Conservation (phyloP, 2,113 vertebrate species). For the Charina bottae region DNA sequence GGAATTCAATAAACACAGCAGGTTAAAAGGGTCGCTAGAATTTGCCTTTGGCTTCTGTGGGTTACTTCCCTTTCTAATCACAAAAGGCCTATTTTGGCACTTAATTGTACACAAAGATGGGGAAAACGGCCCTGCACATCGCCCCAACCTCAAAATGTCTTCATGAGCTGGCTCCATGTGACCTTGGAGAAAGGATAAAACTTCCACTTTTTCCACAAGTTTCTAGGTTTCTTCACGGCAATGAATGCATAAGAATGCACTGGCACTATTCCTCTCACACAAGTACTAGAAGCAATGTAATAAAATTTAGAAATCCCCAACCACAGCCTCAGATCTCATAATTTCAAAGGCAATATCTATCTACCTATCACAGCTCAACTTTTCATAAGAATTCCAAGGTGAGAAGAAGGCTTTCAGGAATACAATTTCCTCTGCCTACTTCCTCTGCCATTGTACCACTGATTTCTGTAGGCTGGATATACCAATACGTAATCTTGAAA, state of each 20-base stretch:
- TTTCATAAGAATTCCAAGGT: neutral
- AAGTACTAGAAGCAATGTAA: neutral
- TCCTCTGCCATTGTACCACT: neutral
- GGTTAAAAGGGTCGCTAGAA: neutral
- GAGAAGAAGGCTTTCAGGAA: neutral
- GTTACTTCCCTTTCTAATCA: neutral
- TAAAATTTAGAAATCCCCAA: neutral
- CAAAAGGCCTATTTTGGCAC: neutral
- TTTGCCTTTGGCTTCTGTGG: neutral
- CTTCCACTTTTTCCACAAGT: neutral
- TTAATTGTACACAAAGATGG: neutral
- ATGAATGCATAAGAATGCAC: neutral
- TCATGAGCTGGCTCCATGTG: neutral
- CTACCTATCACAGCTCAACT: neutral
- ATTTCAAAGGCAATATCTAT: neutral
- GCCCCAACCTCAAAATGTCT: neutral
- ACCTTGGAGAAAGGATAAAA: neutral
- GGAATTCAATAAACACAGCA: neutral
- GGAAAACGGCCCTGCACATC: neutral
- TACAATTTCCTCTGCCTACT: neutral
- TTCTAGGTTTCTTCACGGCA: neutral
- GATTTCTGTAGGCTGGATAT: neutral
- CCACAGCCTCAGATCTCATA: neutral
- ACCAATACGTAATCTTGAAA: neutral
- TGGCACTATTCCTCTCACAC: neutral